These are phyloP conservation scores for Capromys pilorides DNA, from an alignment of 2,797 vertebrate species.

Conservation along the genomic window DNA sequence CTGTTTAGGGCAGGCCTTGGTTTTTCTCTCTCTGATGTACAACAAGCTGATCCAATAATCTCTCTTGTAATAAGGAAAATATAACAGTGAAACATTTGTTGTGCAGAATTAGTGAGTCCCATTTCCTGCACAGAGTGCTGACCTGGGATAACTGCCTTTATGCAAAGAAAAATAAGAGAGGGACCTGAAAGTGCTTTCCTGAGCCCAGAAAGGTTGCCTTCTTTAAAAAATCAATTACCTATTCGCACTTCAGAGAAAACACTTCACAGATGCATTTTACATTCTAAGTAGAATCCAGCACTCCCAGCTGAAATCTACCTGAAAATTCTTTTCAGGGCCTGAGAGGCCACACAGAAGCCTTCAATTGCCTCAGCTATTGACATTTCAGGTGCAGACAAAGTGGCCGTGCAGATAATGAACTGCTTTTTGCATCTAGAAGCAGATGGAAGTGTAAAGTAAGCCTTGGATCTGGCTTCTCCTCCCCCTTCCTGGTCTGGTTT, in stretches of 20 bases:
- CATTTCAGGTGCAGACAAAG: rapidly evolving
- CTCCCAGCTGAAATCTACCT: constrained; percentile 65
- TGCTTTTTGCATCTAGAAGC: constrained; percentile 8
- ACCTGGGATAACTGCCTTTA: constrained; percentile 75
- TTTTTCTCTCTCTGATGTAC: constrained; percentile 45
- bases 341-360: constrained; percentile 25
- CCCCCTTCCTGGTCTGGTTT: neutral
- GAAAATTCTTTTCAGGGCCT: constrained; percentile 56
- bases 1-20: neutral
- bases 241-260: constrained; percentile 75
- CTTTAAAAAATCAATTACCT: constrained; percentile 81
- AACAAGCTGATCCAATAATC: constrained; percentile 57
- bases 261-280: constrained; percentile 70
- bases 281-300: constrained; percentile 65
- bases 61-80: constrained; percentile 57
- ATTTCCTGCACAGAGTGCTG: constrained; percentile 51
- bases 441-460: neutral
- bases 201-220: constrained; percentile 68
- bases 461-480: neutral
- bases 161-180: constrained; percentile 70
- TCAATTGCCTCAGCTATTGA: neutral
- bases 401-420: neutral
- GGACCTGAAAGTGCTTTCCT: constrained; percentile 45
- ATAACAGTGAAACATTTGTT: constrained; percentile 64
- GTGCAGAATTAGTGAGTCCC: constrained; percentile 64